These are phyloP conservation scores for Sebastes baramenuke DNA, from an alignment of 2,797 vertebrate species.

Conservation along the genomic window DNA sequence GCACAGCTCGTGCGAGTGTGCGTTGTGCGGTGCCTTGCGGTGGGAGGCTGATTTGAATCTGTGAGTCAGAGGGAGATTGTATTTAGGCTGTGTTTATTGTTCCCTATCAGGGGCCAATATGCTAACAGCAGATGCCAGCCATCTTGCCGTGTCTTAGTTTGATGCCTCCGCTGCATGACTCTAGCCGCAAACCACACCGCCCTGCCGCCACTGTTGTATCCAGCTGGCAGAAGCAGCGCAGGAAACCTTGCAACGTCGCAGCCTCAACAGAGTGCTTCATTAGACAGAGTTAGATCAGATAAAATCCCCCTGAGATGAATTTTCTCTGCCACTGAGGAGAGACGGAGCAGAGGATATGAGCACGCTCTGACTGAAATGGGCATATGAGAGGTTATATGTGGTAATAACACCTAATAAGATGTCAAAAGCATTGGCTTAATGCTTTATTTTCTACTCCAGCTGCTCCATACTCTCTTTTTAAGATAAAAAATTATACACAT, in stretches of 20 bases:
- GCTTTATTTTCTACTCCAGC: conserved; percentile 37
- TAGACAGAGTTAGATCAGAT: conserved; percentile 67
- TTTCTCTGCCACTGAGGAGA: conserved; percentile 43
- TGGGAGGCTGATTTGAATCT: conserved; percentile 56
- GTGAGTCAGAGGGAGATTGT: conserved; percentile 49
- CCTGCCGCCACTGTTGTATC: conserved; percentile 17
- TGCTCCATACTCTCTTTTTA: conserved; percentile 7
- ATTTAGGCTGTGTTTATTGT: conserved; percentile 67
- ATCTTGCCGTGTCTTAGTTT: conserved; percentile 61
- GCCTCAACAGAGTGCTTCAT: conserved; percentile 60
- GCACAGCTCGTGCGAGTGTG: conserved; percentile 11
- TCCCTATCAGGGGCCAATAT: conserved; percentile 60
- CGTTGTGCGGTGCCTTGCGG: conserved; percentile 21
- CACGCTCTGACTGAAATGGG: conserved; percentile 27
- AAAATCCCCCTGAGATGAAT: conserved; percentile 61
- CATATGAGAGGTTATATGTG: conserved; percentile 41
- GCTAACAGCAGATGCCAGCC: conserved; percentile 62
- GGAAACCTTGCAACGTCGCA: conserved; percentile 22
- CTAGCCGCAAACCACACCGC: conserved; percentile 23
- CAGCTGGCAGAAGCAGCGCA: conserved; percentile 49
- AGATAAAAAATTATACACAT: not conserved
- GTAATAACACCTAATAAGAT: conserved; percentile 61
- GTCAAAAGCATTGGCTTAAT: conserved; percentile 37
- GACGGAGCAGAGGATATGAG: conserved; percentile 26
- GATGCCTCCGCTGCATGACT: conserved; percentile 50